Percentiles rank a stretch among this genome's conserved stretches.
These are phyloP conservation scores for Panagrolaimus sp. DNA, from an alignment of 1,140 invertebrate genomes.

Conservation along the genomic window DNA sequence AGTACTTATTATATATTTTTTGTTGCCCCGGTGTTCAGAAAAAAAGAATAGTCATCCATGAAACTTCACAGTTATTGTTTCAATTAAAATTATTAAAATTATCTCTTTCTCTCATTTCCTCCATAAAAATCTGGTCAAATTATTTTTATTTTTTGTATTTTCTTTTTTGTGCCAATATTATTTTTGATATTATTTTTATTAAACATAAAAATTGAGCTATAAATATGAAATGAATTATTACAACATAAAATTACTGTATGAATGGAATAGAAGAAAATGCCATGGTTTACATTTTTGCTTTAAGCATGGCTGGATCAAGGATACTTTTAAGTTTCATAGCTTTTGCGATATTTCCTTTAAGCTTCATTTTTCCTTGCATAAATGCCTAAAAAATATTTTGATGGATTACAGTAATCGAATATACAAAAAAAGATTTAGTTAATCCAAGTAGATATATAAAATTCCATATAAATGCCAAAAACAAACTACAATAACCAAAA, in stretches of 20 bases:
- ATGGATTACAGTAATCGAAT: constrained; percentile 19
- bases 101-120: too few relatives aligned
- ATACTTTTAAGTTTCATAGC: constrained; percentile 85
- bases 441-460: too few relatives aligned
- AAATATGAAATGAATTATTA: constrained; percentile 4
- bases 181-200: constrained; percentile 65
- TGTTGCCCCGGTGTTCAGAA: too few relatives aligned
- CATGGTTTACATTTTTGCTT: constrained; percentile 36
- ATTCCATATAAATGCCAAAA: too few relatives aligned
- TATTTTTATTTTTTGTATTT: too few relatives aligned
- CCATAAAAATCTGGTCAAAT: too few relatives aligned
- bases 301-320: constrained; percentile 56
- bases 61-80: too few relatives aligned
- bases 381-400: constrained; percentile 72
- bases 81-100: too few relatives aligned
- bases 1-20: too few relatives aligned
- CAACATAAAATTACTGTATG: not conserved
- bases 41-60: too few relatives aligned
- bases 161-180: constrained; percentile 59
- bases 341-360: constrained; percentile 85
- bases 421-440: too few relatives aligned
- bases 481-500: not conserved
- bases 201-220: too few relatives aligned
- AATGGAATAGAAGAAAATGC: constrained; percentile 8
- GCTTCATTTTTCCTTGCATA: constrained; percentile 71